Base-by-base conservation (phyloP, 2,888 invertebrate species). In the Pammene fasciana region DNA sequence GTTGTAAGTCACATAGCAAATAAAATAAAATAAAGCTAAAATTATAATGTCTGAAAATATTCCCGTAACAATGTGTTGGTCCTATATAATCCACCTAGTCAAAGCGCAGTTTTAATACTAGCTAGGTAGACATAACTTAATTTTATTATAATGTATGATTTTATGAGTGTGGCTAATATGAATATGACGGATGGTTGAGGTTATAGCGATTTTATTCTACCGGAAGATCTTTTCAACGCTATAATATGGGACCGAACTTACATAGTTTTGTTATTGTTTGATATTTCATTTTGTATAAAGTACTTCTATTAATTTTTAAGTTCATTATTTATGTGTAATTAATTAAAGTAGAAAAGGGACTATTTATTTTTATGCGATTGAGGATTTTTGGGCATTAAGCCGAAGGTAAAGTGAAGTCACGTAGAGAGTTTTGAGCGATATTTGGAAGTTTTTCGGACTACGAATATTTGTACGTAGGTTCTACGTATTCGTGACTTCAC, bases 301-400 rank as follows among this genome's bases (percentile, higher is more conserved):
- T 84, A 85, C 81, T 85, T 82, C 81, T 82, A 75, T 79, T 79
- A 73, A 76, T 78, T 79, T 79, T 86, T 89, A 87, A 84, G 87
- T 85, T 86, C 80, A 83, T 82, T 90, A 90, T 91, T 91, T 91
- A 92, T 89, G 81, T 87, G 84, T 89, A 85, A 86, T 86, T 89
- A 85, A 86, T 86, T 88, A 85, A 83, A 82, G 78, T 88, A 88
- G 84, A 83, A 62, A 87, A 84, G 82, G 80, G 83, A 85, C 83
- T 91, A 91, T 90, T 90, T 90, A 91, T 91, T 91, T 83, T 85
- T 82, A 83, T 80, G 74, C 76, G 76, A 77, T 81, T 79, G 83
- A 82, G 80, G 80, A 82, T 84, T 82, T 79, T 80, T 85, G 82
- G 84, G 83, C 84, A 85, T 84, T 82, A 78, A 74, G 75, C 77